Evolutionary conservation across 1,140 invertebrate genomes (phyloP).

Genomic region (Lepidostoma basale): DNA sequence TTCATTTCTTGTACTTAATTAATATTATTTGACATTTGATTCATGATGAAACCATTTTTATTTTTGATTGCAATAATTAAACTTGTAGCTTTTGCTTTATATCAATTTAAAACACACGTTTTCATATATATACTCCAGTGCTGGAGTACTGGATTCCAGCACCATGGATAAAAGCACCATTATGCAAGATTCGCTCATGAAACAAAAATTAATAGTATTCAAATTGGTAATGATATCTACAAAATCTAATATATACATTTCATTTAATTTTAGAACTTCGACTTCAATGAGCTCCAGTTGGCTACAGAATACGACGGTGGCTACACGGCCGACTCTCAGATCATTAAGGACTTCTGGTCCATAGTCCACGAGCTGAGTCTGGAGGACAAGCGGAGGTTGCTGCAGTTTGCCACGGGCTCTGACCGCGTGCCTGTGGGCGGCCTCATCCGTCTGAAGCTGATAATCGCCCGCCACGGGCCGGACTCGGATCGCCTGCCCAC

Average conservation of each 20-base stretch:
- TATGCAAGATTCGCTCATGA: too few species aligned
- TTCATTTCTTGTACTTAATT: too few species aligned
- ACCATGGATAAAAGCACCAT: too few species aligned
- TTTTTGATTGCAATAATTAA: too few species aligned
- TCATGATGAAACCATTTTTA: too few species aligned
- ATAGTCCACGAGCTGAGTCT: conserved; percentile 86
- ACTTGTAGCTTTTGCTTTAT: too few species aligned
- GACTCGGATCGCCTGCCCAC: conserved; percentile 81
- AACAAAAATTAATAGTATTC: too few species aligned
- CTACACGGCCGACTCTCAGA: conserved; percentile 81
- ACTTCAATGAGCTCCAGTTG: conserved; percentile 87
- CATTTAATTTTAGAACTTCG: conserved; percentile 68
- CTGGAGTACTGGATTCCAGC: too few species aligned
- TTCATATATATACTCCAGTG: too few species aligned
- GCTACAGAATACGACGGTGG: conserved; percentile 93
- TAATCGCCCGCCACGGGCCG: conserved; percentile 78
- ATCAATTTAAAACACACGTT: too few species aligned
- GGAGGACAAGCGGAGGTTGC: conserved; percentile 87
- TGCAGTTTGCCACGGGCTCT: conserved; percentile 94
- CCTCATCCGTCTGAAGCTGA: conserved; percentile 84
- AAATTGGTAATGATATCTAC: not conserved
- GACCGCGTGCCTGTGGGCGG: conserved; percentile 94
- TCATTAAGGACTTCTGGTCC: conserved; percentile 92
- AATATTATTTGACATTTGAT: too few species aligned
- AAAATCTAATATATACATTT: not conserved